Base-by-base conservation (phyloP, 2,797 vertebrate genomes). In the Natrix natrix region DNA sequence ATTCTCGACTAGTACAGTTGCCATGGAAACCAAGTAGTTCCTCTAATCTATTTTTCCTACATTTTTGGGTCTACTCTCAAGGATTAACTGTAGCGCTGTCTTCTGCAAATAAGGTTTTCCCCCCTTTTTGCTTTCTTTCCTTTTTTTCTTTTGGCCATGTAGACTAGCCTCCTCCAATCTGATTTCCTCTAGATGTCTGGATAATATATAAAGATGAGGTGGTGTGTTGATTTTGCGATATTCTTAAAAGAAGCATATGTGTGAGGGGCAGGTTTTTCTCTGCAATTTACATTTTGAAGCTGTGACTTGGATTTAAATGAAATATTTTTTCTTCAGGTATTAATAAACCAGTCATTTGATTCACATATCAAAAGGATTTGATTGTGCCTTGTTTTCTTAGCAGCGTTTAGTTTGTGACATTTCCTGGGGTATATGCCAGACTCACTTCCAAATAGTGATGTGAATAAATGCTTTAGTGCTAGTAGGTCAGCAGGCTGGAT, bases 21-120 rank as follows among this genome's bases (percentile, higher is more conserved):
- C 97, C 98, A 98, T 98, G 97, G 98, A 96, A 98, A 98, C 98
- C 94, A 57, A 88, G 93, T 89, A 20, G 4, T 8, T 91, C 90
- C 93, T 90, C 89, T 93, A 94, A 94, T 94, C 95, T 95, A 60
- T 66, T 93, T 93, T 92, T 92, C 69, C 91, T 93, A 74, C 69
- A 37, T 74, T 37, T 74, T 74, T 17, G 16, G 92, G 95, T 95
- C 94, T 95, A 93, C 96, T 95, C 92, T 94, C 94, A 96, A 95
- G 93, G 86, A 96, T 96, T 97, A 94, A 95, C 97, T 93, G 95
- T 88, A 12, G 93, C 96, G 96, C 95, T 96, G 93, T 96, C 56
- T 96, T 93, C 96, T 95, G 94, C 90, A 97, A 94, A 89, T 93
- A 94, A 95, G 96, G 97, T 96, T 96, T 69, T 8, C 0, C 10